Conservation (phyloP, 1,140 invertebrate species). For the Maconellicoccus hirsutus region DNA sequence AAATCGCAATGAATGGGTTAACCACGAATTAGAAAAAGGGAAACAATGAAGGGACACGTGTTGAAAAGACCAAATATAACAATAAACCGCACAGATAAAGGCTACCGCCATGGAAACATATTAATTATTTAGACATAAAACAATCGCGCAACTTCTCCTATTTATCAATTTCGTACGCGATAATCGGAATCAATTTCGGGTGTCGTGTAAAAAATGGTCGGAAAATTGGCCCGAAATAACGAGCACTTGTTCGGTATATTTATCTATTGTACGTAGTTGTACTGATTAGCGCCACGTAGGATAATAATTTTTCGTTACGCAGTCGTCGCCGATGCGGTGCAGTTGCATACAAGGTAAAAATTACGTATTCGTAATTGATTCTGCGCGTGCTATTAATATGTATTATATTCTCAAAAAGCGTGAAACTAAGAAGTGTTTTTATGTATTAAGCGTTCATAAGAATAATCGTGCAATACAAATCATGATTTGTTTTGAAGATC, state of each 20-base stretch:
- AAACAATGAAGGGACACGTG: background rate
- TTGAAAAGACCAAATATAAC: slow-evolving; percentile 5
- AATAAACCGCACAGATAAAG: background rate
- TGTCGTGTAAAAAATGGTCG: background rate
- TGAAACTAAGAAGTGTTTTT: slow-evolving; percentile 4
- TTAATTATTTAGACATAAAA: background rate
- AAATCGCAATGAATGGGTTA: background rate
- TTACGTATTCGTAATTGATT: slow-evolving; percentile 9
- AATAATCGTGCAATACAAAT: slow-evolving; percentile 3
- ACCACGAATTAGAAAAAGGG: background rate
- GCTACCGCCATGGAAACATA: background rate
- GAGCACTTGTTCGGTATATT: background rate
- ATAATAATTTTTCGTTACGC: too few species aligned
- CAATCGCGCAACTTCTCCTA: background rate
- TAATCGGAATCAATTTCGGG: background rate
- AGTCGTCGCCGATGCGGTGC: too few species aligned
- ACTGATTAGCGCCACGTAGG: too few species aligned
- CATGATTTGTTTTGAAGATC: slow-evolving; percentile 5
- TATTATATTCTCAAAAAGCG: slow-evolving; percentile 5
- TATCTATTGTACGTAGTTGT: background rate
- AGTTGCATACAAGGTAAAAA: background rate
- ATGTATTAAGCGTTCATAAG: background rate
- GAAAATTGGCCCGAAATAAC: background rate
- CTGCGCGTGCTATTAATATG: slow-evolving; percentile 7
- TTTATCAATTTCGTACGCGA: background rate